Conservation (phyloP, 2,888 invertebrate genomes). For the Sympetrum striolatum region DNA sequence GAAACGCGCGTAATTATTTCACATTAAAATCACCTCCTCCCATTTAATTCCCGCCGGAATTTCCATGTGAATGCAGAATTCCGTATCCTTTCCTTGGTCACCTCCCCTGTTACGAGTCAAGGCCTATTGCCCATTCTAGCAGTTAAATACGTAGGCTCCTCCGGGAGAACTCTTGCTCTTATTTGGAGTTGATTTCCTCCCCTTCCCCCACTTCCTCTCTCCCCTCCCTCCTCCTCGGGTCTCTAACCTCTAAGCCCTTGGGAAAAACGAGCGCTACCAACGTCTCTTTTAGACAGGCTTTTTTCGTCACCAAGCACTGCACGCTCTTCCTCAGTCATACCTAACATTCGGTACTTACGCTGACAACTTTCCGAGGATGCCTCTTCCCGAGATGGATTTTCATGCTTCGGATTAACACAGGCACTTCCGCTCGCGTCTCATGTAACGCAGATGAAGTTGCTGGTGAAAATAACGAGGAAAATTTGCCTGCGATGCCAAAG, state of each 20-base stretch:
- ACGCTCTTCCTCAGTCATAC: neutral
- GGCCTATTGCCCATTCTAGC: neutral
- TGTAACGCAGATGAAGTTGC: too few relatives aligned
- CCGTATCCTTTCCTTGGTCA: neutral
- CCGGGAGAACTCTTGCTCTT: neutral
- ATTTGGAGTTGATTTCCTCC: conserved; percentile 24
- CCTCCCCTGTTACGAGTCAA: neutral
- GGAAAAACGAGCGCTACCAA: neutral
- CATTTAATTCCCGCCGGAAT: neutral
- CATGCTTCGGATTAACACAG: too few relatives aligned
- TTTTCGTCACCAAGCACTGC: neutral
- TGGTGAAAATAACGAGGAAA: too few relatives aligned
- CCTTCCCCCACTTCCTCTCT: neutral
- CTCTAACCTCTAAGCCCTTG: conserved; percentile 12
- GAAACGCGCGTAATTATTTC: too few relatives aligned
- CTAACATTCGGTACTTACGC: neutral
- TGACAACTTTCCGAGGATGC: neutral
- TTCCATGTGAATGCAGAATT: neutral
- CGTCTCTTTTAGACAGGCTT: neutral
- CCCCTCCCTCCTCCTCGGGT: neutral
- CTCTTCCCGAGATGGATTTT: neutral
- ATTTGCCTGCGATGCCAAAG: too few relatives aligned
- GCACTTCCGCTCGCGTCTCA: too few relatives aligned
- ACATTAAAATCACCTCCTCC: too few relatives aligned
- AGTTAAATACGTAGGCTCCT: neutral